A percentile compares a stretch with the other conserved stretches of the same genome.
These are phyloP conservation scores for Neoitamus cyanurus DNA, from an alignment of 2,888 invertebrate species.

Conservation along the genomic window DNA sequence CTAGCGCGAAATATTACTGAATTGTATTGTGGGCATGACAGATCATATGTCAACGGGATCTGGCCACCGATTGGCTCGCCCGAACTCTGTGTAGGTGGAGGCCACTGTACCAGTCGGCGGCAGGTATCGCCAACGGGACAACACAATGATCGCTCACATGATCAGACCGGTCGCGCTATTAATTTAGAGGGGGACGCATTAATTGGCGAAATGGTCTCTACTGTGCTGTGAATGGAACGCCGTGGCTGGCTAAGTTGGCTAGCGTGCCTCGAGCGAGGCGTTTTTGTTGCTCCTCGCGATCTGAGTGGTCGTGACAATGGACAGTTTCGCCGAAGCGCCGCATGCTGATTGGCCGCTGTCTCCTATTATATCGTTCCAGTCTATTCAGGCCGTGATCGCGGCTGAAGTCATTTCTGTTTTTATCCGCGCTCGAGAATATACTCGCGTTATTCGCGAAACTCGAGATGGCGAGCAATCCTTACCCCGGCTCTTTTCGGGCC, in stretches of 20 bases:
- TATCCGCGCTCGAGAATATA: not conserved
- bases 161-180: conserved; percentile 26
- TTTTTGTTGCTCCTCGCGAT: conserved; percentile 4
- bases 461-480: not conserved
- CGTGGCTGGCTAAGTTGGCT: not conserved
- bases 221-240: conserved; percentile 30
- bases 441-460: not conserved
- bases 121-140: conserved; percentile 15
- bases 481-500: not conserved
- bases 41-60: conserved; percentile 43
- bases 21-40: conserved; percentile 39
- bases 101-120: conserved; percentile 5
- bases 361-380: conserved; percentile 11
- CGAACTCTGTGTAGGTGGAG: conserved; percentile 41
- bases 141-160: conserved; percentile 7
- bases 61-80: conserved; percentile 17
- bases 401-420: conserved; percentile 38
- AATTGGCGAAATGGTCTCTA: conserved; percentile 40
- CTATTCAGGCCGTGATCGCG: not conserved
- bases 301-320: conserved; percentile 25
- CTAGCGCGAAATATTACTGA: conserved; percentile 33
- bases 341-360: conserved; percentile 7
- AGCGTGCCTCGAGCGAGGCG: conserved; percentile 18
- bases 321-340: not conserved
- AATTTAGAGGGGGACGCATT: conserved; percentile 44